These are phyloP conservation scores for Ornithoptera alexandrae DNA, from an alignment of 2,888 invertebrate species.

Conservation along the genomic window DNA sequence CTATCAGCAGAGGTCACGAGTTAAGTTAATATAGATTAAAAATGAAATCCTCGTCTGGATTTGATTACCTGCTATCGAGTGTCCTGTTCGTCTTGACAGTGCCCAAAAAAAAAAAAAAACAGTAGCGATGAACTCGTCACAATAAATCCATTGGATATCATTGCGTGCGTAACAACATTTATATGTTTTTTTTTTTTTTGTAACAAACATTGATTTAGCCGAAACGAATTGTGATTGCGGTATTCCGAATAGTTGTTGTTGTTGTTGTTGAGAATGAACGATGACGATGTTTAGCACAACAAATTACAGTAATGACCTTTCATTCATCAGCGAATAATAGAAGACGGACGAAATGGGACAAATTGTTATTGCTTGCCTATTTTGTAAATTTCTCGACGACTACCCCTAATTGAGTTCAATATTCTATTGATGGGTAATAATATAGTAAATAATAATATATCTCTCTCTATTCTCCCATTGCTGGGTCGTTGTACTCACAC, in stretches of 20 bases:
- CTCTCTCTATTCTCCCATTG: too few relatives aligned
- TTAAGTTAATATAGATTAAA: too few relatives aligned
- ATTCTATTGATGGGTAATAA: neutral
- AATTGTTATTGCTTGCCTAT: slow-evolving; percentile 2
- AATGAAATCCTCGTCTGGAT: too few relatives aligned
- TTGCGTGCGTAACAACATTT: too few relatives aligned
- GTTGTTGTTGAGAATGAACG: neutral
- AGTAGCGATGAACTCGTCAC: too few relatives aligned
- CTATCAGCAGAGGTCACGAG: too few relatives aligned
- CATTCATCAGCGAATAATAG: slow-evolving; percentile 5
- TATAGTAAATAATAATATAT: neutral
- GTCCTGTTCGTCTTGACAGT: too few relatives aligned
- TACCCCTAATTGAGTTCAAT: neutral
- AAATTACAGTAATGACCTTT: slow-evolving; percentile 11
- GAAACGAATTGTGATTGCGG: neutral
- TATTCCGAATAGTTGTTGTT: neutral
- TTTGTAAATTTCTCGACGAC: neutral
- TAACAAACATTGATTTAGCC: neutral
- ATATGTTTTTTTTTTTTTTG: neutral
- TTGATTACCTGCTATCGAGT: too few relatives aligned
- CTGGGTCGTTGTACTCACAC: too few relatives aligned
- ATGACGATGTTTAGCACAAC: neutral
- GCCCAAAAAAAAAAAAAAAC: too few relatives aligned
- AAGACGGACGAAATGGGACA: neutral
- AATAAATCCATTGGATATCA: too few relatives aligned